Conservation (phyloP, 2,113 vertebrate species). For the Labrus mixtus region DNA sequence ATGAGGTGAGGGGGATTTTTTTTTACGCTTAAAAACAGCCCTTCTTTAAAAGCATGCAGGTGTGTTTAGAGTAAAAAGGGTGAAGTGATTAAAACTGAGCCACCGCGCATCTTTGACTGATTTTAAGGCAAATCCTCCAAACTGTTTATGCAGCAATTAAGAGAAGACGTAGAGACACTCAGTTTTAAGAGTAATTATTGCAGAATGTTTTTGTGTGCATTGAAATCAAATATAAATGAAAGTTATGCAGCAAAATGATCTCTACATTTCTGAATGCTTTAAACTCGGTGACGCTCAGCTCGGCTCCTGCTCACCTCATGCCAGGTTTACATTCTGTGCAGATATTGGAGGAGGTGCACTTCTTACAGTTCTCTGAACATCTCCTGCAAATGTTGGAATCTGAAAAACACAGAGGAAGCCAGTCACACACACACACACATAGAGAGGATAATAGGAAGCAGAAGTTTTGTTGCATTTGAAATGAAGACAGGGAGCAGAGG, state of each 20-base stretch:
- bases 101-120: no score
- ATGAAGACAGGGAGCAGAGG: slow-evolving; percentile 12
- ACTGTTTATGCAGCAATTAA: no score
- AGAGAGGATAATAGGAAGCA: slow-evolving; percentile 40
- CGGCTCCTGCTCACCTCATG: slow-evolving; percentile 87
- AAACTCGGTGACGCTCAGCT: background rate
- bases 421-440: slow-evolving; percentile 26
- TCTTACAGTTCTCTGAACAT: slow-evolving; percentile 95
- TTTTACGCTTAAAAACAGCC: no score
- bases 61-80: no score
- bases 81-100: no score
- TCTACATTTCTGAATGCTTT: background rate
- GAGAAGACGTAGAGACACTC: no score
- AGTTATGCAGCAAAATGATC: background rate
- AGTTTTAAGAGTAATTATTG: no score
- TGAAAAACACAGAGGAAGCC: slow-evolving; percentile 71
- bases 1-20: no score
- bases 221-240: no score
- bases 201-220: no score
- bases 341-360: slow-evolving; percentile 87
- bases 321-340: slow-evolving; percentile 96
- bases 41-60: no score
- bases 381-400: slow-evolving; percentile 91
- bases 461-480: slow-evolving; percentile 17
- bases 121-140: no score